A percentile compares a stretch with the other conserved stretches of the same genome.
Evolutionary conservation across 2,113 vertebrate species (phyloP).

Genomic region (Nannobrachium achirus): DNA sequence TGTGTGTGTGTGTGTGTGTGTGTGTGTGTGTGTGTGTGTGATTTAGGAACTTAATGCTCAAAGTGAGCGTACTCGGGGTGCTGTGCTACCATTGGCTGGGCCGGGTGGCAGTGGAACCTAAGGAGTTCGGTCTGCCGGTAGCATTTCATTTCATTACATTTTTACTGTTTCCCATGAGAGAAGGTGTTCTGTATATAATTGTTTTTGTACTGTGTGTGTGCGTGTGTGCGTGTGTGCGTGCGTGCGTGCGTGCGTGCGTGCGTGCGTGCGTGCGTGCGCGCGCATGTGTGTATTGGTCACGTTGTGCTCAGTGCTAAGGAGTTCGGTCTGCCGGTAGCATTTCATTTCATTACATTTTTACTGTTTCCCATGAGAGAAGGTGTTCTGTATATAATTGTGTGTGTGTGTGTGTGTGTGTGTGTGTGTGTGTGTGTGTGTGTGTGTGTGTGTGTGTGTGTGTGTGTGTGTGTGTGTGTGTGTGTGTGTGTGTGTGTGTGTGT

Average conservation of each 20-base stretch:
- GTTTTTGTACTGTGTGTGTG: not conserved
- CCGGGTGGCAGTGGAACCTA: constrained; percentile 34
- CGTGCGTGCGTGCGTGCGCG: too few relatives aligned
- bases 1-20: too few relatives aligned
- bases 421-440: not conserved
- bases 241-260: too few relatives aligned
- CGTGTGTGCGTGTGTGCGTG: not conserved
- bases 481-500: not conserved
- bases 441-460: too few relatives aligned
- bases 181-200: not conserved
- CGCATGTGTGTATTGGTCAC: not conserved
- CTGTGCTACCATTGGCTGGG: constrained; percentile 92
- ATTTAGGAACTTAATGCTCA: constrained; percentile 88
- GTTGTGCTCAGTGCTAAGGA: accelerated
- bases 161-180: not conserved
- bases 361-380: not conserved
- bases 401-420: not conserved
- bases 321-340: constrained; percentile 51
- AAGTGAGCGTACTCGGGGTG: constrained; percentile 80
- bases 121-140: constrained; percentile 43
- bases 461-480: too few relatives aligned
- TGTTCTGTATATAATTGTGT: not conserved
- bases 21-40: not conserved
- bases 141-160: not conserved
- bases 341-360: not conserved